These are phyloP conservation scores for Diaphora mendica DNA, from an alignment of 2,888 invertebrate species.

Conservation along the genomic window DNA sequence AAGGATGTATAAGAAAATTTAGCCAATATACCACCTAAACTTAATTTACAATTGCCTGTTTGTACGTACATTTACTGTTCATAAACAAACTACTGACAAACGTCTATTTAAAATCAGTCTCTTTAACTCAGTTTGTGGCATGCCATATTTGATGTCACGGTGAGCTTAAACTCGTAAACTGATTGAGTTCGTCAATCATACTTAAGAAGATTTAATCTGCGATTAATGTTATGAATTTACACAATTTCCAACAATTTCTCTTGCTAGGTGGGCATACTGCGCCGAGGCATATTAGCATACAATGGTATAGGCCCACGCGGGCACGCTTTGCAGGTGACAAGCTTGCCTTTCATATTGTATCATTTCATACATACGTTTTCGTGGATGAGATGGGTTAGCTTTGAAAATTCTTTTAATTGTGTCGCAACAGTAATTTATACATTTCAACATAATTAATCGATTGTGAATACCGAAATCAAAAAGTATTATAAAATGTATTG, in stretches of 20 bases:
- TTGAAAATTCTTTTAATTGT: conserved; percentile 40
- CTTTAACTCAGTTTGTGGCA: background rate
- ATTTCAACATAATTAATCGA: conserved; percentile 5
- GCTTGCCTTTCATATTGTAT: conserved; percentile 58
- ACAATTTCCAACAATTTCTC: conserved; percentile 71
- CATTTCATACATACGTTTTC: conserved; percentile 43
- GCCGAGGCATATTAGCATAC: conserved; percentile 67
- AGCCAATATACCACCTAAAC: background rate
- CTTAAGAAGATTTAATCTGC: conserved; percentile 48
- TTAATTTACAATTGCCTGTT: background rate
- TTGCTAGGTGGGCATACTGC: conserved; percentile 56
- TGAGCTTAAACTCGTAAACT: conserved; percentile 36
- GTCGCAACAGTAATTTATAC: conserved; percentile 16
- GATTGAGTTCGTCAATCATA: conserved; percentile 53
- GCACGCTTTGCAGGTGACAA: conserved; percentile 73
- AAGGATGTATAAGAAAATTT: too few relatives aligned
- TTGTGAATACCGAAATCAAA: conserved; percentile 11
- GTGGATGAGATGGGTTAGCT: conserved; percentile 41
- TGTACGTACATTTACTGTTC: background rate
- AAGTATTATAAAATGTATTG: conserved; percentile 10
- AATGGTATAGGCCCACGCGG: conserved; percentile 69
- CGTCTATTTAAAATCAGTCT: background rate
- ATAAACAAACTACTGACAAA: background rate
- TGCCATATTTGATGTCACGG: conserved; percentile 16
- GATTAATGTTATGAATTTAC: conserved; percentile 57